Evolutionary conservation across 2,888 invertebrate genomes (phyloP).

Genomic region (Nematopogon swammerdamellus): DNA sequence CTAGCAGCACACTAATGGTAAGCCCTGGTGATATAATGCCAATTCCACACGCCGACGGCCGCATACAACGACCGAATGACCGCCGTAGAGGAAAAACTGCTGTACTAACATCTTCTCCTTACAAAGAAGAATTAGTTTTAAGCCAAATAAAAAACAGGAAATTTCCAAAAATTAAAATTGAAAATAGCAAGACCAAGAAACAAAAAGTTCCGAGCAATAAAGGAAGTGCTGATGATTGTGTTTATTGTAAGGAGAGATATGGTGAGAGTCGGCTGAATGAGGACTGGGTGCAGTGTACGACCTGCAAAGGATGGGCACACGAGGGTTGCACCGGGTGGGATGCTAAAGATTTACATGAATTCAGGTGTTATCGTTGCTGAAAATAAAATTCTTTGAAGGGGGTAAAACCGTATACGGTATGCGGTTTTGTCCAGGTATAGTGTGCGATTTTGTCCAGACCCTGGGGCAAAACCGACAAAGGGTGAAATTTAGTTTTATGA

Average conservation of each 20-base stretch:
- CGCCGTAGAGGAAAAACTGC: no score
- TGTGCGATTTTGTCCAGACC: no score
- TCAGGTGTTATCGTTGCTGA: conserved; percentile 1
- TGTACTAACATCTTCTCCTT: no score
- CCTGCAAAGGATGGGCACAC: not conserved
- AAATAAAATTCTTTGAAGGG: not conserved
- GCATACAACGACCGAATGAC: no score
- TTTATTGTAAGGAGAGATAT: not conserved
- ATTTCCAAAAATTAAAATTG: not conserved
- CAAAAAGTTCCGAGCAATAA: no score
- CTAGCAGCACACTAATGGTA: not conserved
- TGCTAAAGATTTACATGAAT: not conserved
- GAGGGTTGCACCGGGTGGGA: conserved; percentile 1
- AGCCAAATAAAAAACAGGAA: not conserved
- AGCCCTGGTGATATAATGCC: not conserved
- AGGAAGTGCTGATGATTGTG: not conserved
- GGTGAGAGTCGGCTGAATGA: not conserved
- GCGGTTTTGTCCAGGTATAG: not conserved
- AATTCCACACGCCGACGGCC: no score
- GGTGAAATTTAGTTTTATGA: no score
- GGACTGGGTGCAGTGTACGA: conserved; percentile 1
- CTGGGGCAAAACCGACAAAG: no score
- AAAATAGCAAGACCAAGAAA: not conserved
- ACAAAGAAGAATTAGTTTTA: not conserved
- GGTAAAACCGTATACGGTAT: not conserved